Evolutionary conservation across 2,888 invertebrate genomes (phyloP), one percentile per base, ranked within the genome.

Genomic region (Thecocarcelia acutangulata): DNA sequence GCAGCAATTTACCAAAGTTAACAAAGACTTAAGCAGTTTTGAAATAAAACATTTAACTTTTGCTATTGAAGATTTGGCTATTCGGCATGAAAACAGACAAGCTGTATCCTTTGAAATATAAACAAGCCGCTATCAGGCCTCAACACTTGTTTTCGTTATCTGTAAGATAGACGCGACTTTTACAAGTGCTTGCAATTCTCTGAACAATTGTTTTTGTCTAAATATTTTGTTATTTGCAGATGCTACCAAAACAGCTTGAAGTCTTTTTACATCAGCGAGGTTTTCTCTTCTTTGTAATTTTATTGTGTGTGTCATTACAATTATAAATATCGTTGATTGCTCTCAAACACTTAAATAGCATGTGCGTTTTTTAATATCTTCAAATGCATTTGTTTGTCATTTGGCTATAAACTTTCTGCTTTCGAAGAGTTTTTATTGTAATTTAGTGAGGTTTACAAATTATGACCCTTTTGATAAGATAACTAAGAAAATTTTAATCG

Each of bases 401-500:
- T 64, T 28, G 19, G n/a, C 33, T 33, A 52, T 63, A 50, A 58
- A 66, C 5, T 72, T 61, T 61, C 8, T 11, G 1, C 15, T 64
- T 70, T 58, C 28, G 48, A 17, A 63, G 79, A 73, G 44, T 70
- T 78, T 66, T 21, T 4, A 42, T 70, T 85, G 80, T 82, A 83
- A 85, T 84, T 84, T 83, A 83, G 84, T 85, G 84, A 83, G 64
- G 75, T 85, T 83, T 83, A 86, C 85, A 86, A 87, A 85, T 88
- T 88, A 87, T 87, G 85, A 83, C 84, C 80, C 79, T 85, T 19
- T 75, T 84, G 87, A 87, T 87, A 86, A 87, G 87, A 87, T 87
- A 72, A 59, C 33, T 6, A 69, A 59, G 33, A 56, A 52, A 48
- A 50, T 19, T 13, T 72, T 52, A 44, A 28, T 15, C 19, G 48